These are phyloP conservation scores for Gila orcuttii DNA, from an alignment of 2,113 vertebrate species.

Conservation along the genomic window DNA sequence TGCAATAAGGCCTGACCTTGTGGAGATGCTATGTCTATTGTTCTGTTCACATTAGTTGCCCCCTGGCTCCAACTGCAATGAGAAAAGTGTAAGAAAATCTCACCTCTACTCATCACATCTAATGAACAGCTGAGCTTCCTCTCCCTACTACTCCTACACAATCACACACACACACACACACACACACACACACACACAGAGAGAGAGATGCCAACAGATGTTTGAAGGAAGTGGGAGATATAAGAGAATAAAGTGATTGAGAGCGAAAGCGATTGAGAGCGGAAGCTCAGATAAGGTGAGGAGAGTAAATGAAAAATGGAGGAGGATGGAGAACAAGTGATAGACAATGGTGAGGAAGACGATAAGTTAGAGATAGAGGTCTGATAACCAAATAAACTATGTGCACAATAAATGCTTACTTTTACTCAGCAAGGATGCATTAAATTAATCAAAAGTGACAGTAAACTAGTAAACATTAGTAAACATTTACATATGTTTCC, in stretches of 20 bases:
- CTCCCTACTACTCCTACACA: slow-evolving; percentile 7
- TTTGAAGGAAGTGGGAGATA: neutral
- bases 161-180: slow-evolving; percentile 31
- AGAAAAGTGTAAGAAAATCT: slow-evolving; percentile 33
- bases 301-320: slow-evolving; percentile 21
- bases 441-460: too few species aligned
- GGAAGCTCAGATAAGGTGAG: slow-evolving; percentile 3
- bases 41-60: slow-evolving; percentile 27
- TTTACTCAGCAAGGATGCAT: too few species aligned
- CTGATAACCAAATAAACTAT: slow-evolving; percentile 1
- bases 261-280: neutral
- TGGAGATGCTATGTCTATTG: slow-evolving; percentile 5
- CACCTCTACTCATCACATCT: slow-evolving; percentile 39
- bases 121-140: slow-evolving; percentile 38
- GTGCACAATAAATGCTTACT: too few species aligned
- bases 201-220: slow-evolving; percentile 40
- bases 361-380: neutral
- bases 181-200: slow-evolving; percentile 33
- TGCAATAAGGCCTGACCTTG: slow-evolving; percentile 9
- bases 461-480: too few species aligned
- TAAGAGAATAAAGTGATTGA: neutral
- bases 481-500: too few species aligned
- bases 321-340: neutral
- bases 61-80: slow-evolving; percentile 5
- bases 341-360: neutral